These are phyloP conservation scores for Saccostrea echinata DNA, from an alignment of 1,140 invertebrate species.

Conservation along the genomic window DNA sequence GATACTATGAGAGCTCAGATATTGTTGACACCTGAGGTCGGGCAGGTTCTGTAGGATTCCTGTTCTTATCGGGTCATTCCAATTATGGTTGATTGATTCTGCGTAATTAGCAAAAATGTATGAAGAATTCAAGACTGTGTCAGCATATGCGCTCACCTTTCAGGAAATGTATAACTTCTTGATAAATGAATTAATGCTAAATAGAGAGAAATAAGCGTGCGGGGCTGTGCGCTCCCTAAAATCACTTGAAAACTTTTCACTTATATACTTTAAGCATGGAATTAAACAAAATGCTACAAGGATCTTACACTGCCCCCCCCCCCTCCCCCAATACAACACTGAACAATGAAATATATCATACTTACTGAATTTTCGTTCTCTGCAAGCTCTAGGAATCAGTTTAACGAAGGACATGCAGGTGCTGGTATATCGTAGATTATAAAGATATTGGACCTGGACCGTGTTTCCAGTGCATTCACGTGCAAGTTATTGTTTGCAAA, in stretches of 20 bases:
- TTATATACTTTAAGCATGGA: too few species aligned
- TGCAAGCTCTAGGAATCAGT: not conserved
- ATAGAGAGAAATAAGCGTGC: too few species aligned
- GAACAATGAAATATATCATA: not conserved
- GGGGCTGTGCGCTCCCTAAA: too few species aligned
- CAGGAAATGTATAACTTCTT: too few species aligned
- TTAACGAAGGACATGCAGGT: not conserved
- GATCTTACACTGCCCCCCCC: not conserved
- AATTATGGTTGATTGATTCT: not conserved
- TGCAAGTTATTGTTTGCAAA: slow-evolving; percentile 1
- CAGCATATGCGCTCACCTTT: too few species aligned
- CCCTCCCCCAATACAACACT: not conserved
- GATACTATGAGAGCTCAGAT: not conserved
- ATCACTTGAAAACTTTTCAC: too few species aligned
- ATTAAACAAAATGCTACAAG: too few species aligned
- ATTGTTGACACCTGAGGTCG: slow-evolving; percentile 25
- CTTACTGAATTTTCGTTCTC: not conserved
- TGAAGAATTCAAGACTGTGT: not conserved
- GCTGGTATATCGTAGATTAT: not conserved
- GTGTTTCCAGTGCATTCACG: not conserved
- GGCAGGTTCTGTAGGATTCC: not conserved
- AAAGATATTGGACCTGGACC: not conserved
- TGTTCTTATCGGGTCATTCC: not conserved
- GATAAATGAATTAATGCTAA: too few species aligned
- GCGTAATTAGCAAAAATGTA: not conserved